Evolutionary conservation across 2,113 vertebrate species (phyloP).

Genomic region (Shinisaurus crocodilurus): DNA sequence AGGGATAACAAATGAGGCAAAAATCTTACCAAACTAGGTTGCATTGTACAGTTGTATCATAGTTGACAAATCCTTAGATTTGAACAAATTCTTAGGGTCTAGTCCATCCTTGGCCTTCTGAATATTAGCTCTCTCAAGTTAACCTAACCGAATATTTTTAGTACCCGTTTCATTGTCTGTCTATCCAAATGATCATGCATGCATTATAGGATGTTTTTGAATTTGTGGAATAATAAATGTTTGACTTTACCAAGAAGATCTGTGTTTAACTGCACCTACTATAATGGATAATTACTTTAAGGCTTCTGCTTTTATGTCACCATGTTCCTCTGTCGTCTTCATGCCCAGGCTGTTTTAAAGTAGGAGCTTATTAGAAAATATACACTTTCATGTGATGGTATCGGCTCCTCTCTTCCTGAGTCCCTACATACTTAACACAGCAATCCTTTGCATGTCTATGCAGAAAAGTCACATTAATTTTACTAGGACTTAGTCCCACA

Average conservation of each 20-base stretch:
- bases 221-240: constrained; percentile 5
- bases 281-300: background rate
- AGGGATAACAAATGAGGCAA: background rate
- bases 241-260: background rate
- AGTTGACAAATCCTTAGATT: background rate
- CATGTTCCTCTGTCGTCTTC: background rate
- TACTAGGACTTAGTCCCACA: background rate
- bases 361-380: background rate
- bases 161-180: background rate
- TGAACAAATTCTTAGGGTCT: background rate
- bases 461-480: background rate
- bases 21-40: background rate
- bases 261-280: background rate
- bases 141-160: background rate
- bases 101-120: background rate
- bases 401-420: background rate
- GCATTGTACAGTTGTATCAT: background rate
- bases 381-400: background rate
- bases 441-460: background rate
- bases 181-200: background rate
- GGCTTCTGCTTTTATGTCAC: background rate
- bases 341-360: background rate
- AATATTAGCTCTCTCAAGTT: background rate
- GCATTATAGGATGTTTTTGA: background rate
- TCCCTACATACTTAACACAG: background rate